phyloP scores from a whole-genome alignment of 1,140 invertebrate genomes.

The Leguminivora glycinivorella region DNA sequence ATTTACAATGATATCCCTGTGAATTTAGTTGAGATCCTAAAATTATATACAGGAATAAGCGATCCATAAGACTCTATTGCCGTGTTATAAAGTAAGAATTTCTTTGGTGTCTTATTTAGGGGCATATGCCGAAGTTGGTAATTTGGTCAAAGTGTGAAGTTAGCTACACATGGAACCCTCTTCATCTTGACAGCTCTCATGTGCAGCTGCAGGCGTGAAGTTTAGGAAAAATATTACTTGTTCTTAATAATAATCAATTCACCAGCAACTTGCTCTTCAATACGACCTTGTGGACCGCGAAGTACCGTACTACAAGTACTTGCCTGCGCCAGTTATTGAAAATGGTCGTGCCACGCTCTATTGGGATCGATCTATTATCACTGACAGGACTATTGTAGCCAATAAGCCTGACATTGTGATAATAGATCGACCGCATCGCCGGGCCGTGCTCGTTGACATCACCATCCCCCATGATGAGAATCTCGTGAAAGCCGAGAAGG shows the following conservation, averaged over 20 bases:
- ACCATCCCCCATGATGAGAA: no score
- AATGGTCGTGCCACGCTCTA: no score
- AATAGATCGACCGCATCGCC: no score
- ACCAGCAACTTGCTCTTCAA: no score
- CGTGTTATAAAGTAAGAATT: background rate
- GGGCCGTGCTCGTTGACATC: no score
- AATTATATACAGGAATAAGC: background rate
- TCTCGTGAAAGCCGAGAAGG: no score
- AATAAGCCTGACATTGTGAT: no score
- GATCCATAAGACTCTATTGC: background rate
- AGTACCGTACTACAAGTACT: no score
- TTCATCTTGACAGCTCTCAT: conserved; percentile 19
- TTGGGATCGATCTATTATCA: no score
- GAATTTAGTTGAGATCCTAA: background rate
- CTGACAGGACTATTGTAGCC: no score
- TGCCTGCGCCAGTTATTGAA: no score
- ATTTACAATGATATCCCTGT: background rate
- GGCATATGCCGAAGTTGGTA: background rate
- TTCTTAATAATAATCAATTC: background rate
- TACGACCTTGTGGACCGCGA: no score
- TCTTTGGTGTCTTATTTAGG: background rate
- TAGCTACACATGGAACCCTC: conserved; percentile 19
- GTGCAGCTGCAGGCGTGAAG: conserved; percentile 10
- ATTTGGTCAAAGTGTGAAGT: conserved; percentile 13
- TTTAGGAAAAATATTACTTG: background rate